Evolutionary conservation across 2,113 vertebrate genomes (phyloP).

Genomic region (Orycteropus afer): DNA sequence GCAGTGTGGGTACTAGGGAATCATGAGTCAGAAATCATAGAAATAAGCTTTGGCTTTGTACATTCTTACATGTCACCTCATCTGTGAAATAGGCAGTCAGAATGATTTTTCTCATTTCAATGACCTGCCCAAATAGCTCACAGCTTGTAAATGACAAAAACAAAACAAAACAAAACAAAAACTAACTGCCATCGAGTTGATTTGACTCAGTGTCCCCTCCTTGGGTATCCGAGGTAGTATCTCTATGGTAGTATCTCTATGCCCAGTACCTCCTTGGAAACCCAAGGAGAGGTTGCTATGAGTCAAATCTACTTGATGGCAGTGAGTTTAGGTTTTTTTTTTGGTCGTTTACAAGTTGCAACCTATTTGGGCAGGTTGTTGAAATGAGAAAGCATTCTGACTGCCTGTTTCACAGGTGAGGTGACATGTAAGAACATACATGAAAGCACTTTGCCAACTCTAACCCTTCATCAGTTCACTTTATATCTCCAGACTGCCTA

Average conservation of each 20-base stretch:
- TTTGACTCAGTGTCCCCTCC: too few species aligned
- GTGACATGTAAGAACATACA: not conserved
- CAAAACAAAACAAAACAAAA: too few species aligned
- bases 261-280: too few species aligned
- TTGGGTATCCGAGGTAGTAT: too few species aligned
- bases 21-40: not conserved
- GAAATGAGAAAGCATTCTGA: not conserved
- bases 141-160: not conserved
- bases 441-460: not conserved
- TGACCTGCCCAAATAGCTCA: not conserved
- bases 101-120: not conserved
- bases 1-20: not conserved
- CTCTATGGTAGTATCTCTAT: too few species aligned
- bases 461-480: not conserved
- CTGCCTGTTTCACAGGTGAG: not conserved
- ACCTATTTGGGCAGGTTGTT: not conserved
- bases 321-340: too few species aligned
- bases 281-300: too few species aligned
- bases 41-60: not conserved
- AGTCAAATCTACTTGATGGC: too few species aligned
- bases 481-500: not conserved
- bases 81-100: not conserved
- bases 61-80: not conserved
- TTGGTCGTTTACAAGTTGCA: not conserved
- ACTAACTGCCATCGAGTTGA: too few species aligned